phyloP scores from a whole-genome alignment of 2,888 invertebrate species.

The Cephalotes varians region DNA sequence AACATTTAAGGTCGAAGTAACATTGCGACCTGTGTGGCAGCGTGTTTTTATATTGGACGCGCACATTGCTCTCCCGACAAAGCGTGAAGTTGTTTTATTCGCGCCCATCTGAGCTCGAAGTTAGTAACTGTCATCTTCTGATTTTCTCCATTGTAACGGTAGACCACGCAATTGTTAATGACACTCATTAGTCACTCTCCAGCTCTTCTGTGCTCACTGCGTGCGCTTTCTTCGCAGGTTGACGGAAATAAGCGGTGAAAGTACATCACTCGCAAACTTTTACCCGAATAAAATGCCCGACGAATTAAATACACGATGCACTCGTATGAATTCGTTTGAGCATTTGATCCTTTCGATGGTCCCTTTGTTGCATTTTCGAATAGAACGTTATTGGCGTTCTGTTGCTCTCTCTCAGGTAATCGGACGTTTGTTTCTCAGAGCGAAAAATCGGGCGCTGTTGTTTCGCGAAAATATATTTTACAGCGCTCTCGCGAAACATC shows the following conservation, averaged over 20 bases:
- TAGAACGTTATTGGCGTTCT: background rate
- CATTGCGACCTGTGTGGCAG: background rate
- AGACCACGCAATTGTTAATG: slow-evolving; percentile 68
- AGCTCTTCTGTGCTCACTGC: slow-evolving; percentile 24
- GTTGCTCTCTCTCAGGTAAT: background rate
- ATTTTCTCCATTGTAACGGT: slow-evolving; percentile 78
- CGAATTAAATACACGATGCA: slow-evolving; percentile 3
- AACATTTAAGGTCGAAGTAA: slow-evolving; percentile 54
- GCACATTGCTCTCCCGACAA: slow-evolving; percentile 51
- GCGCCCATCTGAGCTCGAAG: slow-evolving; percentile 62
- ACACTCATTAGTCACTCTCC: slow-evolving; percentile 68
- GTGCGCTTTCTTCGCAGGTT: slow-evolving; percentile 70
- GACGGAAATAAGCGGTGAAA: slow-evolving; percentile 83
- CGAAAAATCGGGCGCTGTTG: background rate
- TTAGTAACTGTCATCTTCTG: slow-evolving; percentile 59
- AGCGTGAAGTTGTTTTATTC: slow-evolving; percentile 67
- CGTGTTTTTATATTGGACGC: slow-evolving; percentile 65
- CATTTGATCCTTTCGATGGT: background rate
- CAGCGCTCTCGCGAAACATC: background rate
- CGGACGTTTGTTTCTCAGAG: background rate
- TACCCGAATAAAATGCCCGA: slow-evolving; percentile 58
- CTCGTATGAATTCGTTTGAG: background rate
- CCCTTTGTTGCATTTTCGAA: background rate
- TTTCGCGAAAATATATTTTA: background rate
- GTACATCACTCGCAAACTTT: slow-evolving; percentile 69